phyloP scores from a whole-genome alignment of 2,797 vertebrate genomes.

The Anguilla marmorata region DNA sequence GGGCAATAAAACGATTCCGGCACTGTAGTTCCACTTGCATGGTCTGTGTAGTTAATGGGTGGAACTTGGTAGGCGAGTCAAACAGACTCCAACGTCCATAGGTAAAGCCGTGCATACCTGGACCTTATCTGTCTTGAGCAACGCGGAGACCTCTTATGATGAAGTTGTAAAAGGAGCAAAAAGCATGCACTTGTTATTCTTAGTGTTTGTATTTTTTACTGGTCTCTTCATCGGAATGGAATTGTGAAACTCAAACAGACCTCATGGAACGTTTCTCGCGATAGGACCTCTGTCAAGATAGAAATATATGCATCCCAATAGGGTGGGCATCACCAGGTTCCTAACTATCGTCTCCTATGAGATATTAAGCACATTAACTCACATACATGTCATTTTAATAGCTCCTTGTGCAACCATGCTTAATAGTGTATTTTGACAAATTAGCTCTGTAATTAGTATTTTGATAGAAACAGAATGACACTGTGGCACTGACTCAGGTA shows the following conservation, averaged over 20 bases:
- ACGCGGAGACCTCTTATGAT: background rate
- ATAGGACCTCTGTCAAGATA: background rate
- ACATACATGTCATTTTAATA: background rate
- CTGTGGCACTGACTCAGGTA: background rate
- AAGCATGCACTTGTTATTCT: background rate
- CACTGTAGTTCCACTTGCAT: conserved; percentile 51
- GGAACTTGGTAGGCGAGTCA: conserved; percentile 41
- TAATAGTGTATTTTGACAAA: background rate
- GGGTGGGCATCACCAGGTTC: background rate
- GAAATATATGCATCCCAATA: background rate
- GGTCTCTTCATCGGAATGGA: background rate
- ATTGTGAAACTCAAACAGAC: background rate
- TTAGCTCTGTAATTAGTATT: background rate
- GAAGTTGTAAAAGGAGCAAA: background rate
- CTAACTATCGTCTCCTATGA: background rate
- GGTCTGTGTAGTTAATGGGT: conserved; percentile 37
- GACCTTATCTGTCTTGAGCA: conserved; percentile 14
- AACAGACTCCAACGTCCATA: conserved; percentile 42
- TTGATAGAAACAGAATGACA: background rate
- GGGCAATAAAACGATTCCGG: conserved; percentile 63
- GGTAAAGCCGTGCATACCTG: conserved; percentile 21
- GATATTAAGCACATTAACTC: background rate
- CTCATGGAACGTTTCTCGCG: background rate
- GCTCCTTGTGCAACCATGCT: background rate
- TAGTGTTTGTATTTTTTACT: background rate